Percentiles rank a stretch among this genome's conserved stretches.
Evolutionary conservation across 2,797 vertebrate species (phyloP).

Genomic region (Sebastes dallii): DNA sequence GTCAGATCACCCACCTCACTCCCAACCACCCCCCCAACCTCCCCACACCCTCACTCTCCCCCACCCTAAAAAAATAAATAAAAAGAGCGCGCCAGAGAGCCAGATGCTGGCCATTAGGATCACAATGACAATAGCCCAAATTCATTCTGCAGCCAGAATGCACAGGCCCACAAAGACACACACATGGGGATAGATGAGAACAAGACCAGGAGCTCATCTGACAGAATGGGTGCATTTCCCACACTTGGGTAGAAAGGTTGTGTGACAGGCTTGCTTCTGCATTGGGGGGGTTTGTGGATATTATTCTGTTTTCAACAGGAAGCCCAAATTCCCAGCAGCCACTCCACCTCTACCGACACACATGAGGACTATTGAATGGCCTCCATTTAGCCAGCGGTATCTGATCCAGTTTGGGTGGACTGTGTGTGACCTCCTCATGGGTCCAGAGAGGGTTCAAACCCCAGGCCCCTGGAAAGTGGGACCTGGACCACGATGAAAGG

Average conservation of each 20-base stretch:
- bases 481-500: conserved; percentile 62
- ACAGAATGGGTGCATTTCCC: conserved; percentile 75
- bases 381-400: conserved; percentile 49
- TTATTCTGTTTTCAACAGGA: conserved; percentile 58
- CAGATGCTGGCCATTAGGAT: conserved; percentile 75
- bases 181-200: conserved; percentile 21
- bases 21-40: background rate
- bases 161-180: conserved; percentile 40
- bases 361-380: conserved; percentile 43
- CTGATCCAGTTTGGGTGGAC: conserved; percentile 45
- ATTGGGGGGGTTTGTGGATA: conserved; percentile 27
- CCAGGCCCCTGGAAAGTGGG: conserved; percentile 36
- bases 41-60: background rate
- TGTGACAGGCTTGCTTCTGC: conserved; percentile 58
- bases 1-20: conserved; percentile 53
- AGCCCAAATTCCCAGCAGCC: conserved; percentile 48
- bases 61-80: background rate
- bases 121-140: conserved; percentile 61
- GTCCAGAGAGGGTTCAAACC: conserved; percentile 50
- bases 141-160: conserved; percentile 46
- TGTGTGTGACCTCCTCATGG: conserved; percentile 38
- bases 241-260: conserved; percentile 58
- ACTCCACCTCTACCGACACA: conserved; percentile 16
- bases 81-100: conserved; percentile 39
- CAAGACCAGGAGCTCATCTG: conserved; percentile 58